These are phyloP conservation scores for Galeopsomyia nigrocyanea DNA, from an alignment of 2,888 invertebrate species.

Conservation along the genomic window DNA sequence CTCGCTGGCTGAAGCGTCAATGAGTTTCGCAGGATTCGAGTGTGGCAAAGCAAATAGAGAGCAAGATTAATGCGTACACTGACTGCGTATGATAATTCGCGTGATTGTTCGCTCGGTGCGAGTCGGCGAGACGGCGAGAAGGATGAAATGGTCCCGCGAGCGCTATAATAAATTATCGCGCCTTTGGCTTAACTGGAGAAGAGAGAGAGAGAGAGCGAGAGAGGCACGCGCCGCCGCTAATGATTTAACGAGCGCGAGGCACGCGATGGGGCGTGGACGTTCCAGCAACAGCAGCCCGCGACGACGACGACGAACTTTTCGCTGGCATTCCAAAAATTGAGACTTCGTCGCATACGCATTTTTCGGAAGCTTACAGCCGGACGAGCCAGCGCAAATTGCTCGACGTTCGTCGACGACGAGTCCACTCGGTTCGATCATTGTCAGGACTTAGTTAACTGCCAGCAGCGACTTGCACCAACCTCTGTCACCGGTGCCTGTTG, in stretches of 20 bases:
- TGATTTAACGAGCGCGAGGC: slow-evolving; percentile 64
- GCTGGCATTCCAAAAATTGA: slow-evolving; percentile 49
- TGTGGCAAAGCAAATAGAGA: slow-evolving; percentile 37
- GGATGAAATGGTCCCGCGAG: slow-evolving; percentile 49
- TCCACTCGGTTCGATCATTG: too few species aligned
- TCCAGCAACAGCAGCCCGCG: slow-evolving; percentile 34
- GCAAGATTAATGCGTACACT: slow-evolving; percentile 42
- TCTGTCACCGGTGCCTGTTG: too few species aligned
- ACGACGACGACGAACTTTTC: slow-evolving; percentile 3
- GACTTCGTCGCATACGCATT: slow-evolving; percentile 39
- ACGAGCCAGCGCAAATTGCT: neutral
- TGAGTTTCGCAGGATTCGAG: neutral
- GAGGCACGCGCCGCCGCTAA: slow-evolving; percentile 52
- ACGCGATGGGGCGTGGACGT: slow-evolving; percentile 65
- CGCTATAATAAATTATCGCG: slow-evolving; percentile 52
- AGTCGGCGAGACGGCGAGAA: slow-evolving; percentile 5
- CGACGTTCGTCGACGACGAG: neutral
- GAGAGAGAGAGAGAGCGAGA: slow-evolving; percentile 39
- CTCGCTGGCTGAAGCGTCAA: slow-evolving; percentile 25
- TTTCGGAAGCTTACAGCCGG: neutral
- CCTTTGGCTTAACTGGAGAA: slow-evolving; percentile 51
- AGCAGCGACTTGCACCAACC: slow-evolving; percentile 1
- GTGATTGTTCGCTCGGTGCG: slow-evolving; percentile 25
- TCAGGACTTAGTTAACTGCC: too few species aligned
- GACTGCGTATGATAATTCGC: slow-evolving; percentile 38